phyloP scores from a whole-genome alignment of 2,888 invertebrate species.

The Caenorhabditis sp. region DNA sequence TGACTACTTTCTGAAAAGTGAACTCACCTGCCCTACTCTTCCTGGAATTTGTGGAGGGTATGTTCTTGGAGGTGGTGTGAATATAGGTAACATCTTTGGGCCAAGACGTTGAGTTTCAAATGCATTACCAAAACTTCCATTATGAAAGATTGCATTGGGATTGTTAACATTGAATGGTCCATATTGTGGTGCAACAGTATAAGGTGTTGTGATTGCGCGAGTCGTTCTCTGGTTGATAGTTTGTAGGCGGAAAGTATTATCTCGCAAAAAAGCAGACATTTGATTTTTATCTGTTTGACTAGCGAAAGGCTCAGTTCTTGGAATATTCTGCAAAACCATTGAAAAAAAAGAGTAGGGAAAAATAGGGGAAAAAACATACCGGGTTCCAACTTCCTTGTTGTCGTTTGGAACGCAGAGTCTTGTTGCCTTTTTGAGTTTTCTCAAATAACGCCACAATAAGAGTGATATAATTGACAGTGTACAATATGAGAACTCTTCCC shows the following conservation, averaged over 20 bases:
- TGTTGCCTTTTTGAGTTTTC: constrained; percentile 75
- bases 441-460: constrained; percentile 87
- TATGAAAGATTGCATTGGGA: constrained; percentile 54
- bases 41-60: constrained; percentile 24
- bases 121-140: constrained; percentile 39
- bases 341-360: not conserved
- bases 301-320: constrained; percentile 52
- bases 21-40: constrained; percentile 35
- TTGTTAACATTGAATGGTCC: constrained; percentile 68
- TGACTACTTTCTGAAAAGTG: too few species aligned
- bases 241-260: constrained; percentile 36
- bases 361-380: constrained; percentile 15
- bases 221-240: constrained; percentile 37
- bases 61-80: constrained; percentile 60
- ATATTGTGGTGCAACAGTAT: constrained; percentile 61
- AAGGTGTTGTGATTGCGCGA: constrained; percentile 35
- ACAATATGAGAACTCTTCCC: constrained; percentile 91
- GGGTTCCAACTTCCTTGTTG: constrained; percentile 55
- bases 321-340: constrained; percentile 39
- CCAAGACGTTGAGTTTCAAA: constrained; percentile 50
- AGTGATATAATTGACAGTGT: constrained; percentile 91
- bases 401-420: constrained; percentile 10
- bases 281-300: constrained; percentile 53
- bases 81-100: constrained; percentile 53
- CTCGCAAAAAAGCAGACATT: constrained; percentile 49